Evolutionary conservation across 2,113 vertebrate genomes (phyloP).

Genomic region (Syngnathus scovelli): DNA sequence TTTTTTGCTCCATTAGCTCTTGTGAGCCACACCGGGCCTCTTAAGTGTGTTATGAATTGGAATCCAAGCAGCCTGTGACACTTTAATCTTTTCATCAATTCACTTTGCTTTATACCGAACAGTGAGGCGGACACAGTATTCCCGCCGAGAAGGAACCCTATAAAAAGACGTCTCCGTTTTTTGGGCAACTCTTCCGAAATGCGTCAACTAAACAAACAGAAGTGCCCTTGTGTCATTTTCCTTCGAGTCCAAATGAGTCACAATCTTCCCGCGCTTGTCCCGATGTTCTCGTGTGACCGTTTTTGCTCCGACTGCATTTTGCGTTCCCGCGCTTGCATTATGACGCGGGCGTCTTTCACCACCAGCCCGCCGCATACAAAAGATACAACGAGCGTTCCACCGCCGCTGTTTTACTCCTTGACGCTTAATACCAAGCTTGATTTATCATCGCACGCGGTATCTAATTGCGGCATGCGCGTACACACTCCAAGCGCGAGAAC

Average conservation of each 20-base stretch:
- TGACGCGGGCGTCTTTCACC: conserved; percentile 16
- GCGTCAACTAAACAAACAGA: conserved; percentile 4
- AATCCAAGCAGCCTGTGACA: not conserved
- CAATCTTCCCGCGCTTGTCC: conserved; percentile 23
- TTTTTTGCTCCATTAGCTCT: not conserved
- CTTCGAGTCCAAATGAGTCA: conserved; percentile 52
- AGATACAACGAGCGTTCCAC: not conserved
- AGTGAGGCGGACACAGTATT: not conserved
- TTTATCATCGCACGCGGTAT: not conserved
- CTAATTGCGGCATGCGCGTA: not conserved
- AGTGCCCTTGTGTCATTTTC: conserved; percentile 26
- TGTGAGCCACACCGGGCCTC: not conserved
- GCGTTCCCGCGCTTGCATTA: conserved; percentile 45
- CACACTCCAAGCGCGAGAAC: not conserved
- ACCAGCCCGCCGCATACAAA: conserved; percentile 1
- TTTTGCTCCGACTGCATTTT: conserved; percentile 39
- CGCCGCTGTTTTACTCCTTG: conserved; percentile 28
- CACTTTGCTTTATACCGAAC: conserved; percentile 1
- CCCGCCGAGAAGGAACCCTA: not conserved
- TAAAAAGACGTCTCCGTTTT: not conserved
- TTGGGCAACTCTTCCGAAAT: conserved; percentile 3
- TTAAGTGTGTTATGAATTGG: not conserved
- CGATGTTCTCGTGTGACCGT: conserved; percentile 28
- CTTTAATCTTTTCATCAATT: conserved; percentile 6
- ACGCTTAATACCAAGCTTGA: conserved; percentile 12